Conservation (phyloP, 2,113 vertebrate genomes). For the Malurus alboscapulatus region DNA sequence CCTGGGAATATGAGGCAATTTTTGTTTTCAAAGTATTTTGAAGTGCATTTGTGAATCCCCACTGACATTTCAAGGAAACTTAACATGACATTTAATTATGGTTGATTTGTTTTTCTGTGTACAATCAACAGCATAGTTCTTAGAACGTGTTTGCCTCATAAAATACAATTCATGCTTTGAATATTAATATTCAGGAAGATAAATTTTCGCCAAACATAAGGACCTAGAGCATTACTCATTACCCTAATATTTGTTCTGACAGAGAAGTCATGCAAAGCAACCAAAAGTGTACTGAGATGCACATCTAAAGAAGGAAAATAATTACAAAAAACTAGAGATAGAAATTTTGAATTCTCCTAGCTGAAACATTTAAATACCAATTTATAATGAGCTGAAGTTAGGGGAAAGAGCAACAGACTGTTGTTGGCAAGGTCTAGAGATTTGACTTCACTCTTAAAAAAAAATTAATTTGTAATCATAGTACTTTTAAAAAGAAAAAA, state of each 20-base stretch:
- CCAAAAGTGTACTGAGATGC: neutral
- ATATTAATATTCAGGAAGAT: conserved; percentile 7
- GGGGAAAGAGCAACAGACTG: neutral
- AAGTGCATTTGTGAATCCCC: neutral
- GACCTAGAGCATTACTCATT: neutral
- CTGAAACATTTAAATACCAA: neutral
- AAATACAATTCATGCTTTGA: neutral
- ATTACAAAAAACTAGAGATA: neutral
- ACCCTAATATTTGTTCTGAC: neutral
- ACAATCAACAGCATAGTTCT: conserved; percentile 53
- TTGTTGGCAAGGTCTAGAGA: neutral
- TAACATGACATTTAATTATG: conserved; percentile 52
- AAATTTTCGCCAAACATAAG: conserved; percentile 17
- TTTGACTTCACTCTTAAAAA: neutral
- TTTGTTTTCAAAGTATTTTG: conserved; percentile 28
- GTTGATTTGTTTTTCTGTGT: conserved; percentile 55
- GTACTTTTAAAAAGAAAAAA: neutral
- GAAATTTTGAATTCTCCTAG: neutral
- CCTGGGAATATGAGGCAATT: neutral
- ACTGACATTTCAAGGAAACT: conserved; percentile 48
- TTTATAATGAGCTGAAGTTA: neutral
- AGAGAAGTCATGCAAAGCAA: neutral
- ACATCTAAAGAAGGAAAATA: neutral
- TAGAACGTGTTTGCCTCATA: neutral
- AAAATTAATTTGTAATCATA: neutral